phyloP scores from a whole-genome alignment of 1,140 invertebrate species.

The Manduca sexta region DNA sequence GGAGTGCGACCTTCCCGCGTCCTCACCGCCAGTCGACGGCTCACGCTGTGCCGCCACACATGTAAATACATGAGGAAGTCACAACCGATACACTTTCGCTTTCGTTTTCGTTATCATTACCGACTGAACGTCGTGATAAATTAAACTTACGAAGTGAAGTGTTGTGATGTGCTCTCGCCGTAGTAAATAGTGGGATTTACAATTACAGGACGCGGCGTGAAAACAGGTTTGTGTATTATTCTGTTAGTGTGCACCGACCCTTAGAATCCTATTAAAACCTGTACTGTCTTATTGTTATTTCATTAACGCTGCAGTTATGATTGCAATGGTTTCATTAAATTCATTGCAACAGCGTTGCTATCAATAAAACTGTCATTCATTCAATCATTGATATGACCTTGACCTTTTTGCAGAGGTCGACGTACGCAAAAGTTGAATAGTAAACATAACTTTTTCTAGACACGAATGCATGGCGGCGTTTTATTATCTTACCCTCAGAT shows the following conservation, averaged over 20 bases:
- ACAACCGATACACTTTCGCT: slow-evolving; percentile 42
- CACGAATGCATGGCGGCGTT: too few species aligned
- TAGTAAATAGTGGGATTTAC: slow-evolving; percentile 10
- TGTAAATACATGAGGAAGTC: slow-evolving; percentile 34
- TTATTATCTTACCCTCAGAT: too few species aligned
- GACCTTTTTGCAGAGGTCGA: slow-evolving; percentile 16
- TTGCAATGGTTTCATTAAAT: not conserved
- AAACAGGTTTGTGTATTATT: slow-evolving; percentile 18
- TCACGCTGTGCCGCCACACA: slow-evolving; percentile 37
- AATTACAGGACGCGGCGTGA: slow-evolving; percentile 6
- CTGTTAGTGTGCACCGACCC: not conserved
- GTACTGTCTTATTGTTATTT: not conserved
- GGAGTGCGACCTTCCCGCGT: slow-evolving; percentile 58
- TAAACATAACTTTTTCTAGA: slow-evolving; percentile 6
- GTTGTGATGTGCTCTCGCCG: slow-evolving; percentile 20
- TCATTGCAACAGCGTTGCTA: too few species aligned
- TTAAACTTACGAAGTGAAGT: slow-evolving; percentile 8
- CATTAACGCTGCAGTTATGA: not conserved
- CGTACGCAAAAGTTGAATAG: not conserved
- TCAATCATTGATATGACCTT: slow-evolving; percentile 16
- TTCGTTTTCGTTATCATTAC: slow-evolving; percentile 23
- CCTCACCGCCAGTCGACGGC: slow-evolving; percentile 57
- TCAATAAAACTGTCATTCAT: too few species aligned
- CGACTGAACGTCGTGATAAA: slow-evolving; percentile 10
- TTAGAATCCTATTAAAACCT: slow-evolving; percentile 4